A percentile compares a stretch with the other conserved stretches of the same genome.
These are phyloP conservation scores for Perodicticus potto DNA, from an alignment of 2,797 vertebrate species.

Conservation along the genomic window DNA sequence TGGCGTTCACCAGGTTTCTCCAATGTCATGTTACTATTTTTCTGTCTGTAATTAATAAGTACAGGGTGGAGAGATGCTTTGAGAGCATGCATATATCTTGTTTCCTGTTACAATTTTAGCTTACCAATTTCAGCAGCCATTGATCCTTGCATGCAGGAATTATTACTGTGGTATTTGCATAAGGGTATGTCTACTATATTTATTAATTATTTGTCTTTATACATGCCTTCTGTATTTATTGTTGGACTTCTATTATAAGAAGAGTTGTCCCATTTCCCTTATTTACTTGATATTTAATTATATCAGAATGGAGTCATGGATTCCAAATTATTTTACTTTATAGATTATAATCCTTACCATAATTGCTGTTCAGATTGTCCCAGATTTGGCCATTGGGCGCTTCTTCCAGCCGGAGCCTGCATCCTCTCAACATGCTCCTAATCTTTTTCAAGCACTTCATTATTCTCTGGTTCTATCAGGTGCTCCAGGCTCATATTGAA, in stretches of 20 bases:
- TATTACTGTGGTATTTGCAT: not conserved
- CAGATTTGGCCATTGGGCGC: not conserved
- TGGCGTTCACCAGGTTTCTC: not conserved
- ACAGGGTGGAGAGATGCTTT: not conserved
- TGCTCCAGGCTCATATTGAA: not conserved
- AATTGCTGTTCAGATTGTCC: not conserved
- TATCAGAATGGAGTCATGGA: not conserved
- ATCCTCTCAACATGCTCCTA: not conserved
- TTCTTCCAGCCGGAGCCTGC: not conserved
- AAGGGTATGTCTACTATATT: not conserved
- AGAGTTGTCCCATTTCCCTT: not conserved
- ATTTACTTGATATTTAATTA: not conserved
- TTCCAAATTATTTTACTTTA: not conserved
- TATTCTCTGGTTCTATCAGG: not conserved
- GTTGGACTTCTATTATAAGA: not conserved
- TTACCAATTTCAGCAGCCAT: not conserved
- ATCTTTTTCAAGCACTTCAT: not conserved
- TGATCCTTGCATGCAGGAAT: not conserved
- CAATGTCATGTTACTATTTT: not conserved
- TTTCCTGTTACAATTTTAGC: not conserved
- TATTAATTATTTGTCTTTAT: not conserved
- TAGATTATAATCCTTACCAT: not conserved
- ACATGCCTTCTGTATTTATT: not conserved
- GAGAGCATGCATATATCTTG: not conserved
- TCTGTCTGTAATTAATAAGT: not conserved